These are phyloP conservation scores for Antennarius maculatus DNA, from an alignment of 2,797 vertebrate species.

Conservation along the genomic window DNA sequence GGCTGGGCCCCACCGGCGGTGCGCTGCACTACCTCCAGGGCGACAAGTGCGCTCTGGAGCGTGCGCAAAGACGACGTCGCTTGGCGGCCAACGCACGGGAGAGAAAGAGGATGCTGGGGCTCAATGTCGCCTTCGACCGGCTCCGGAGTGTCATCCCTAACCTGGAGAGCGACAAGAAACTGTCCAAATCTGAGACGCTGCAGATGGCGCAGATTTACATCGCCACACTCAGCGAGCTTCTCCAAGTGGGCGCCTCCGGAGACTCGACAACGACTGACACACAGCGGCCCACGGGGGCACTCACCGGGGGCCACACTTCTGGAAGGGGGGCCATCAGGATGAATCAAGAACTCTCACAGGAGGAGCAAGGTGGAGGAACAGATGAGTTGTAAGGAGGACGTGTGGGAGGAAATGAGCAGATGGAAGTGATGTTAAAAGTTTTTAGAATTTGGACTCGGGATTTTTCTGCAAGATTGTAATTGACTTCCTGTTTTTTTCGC, in stretches of 20 bases:
- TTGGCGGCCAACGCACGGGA: conserved; percentile 86
- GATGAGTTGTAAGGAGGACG: conserved; percentile 33
- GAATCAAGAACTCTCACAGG: conserved; percentile 8
- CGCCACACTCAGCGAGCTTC: conserved; percentile 79
- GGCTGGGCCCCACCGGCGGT: conserved; percentile 48
- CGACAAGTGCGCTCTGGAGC: conserved; percentile 64
- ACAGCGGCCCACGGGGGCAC: background rate
- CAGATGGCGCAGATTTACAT: conserved; percentile 88
- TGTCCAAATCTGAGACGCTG: conserved; percentile 86
- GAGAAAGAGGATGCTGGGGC: conserved; percentile 82
- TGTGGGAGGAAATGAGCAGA: conserved; percentile 57
- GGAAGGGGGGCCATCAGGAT: background rate
- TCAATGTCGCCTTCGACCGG: conserved; percentile 85
- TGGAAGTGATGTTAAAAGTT: conserved; percentile 47
- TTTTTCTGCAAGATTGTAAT: conserved; percentile 10
- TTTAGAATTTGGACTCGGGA: background rate
- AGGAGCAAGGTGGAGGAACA: conserved; percentile 25
- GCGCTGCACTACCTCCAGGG: conserved; percentile 64
- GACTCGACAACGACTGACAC: background rate
- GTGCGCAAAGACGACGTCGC: conserved; percentile 73
- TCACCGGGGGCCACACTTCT: background rate
- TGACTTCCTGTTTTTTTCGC: background rate
- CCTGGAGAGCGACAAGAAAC: conserved; percentile 79
- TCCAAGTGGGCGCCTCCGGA: conserved; percentile 55
- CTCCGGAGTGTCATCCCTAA: conserved; percentile 85